Evolutionary conservation across 2,797 vertebrate genomes (phyloP), one percentile per base, ranked within the genome.

Genomic region (Spinibarbus caldwelli): DNA sequence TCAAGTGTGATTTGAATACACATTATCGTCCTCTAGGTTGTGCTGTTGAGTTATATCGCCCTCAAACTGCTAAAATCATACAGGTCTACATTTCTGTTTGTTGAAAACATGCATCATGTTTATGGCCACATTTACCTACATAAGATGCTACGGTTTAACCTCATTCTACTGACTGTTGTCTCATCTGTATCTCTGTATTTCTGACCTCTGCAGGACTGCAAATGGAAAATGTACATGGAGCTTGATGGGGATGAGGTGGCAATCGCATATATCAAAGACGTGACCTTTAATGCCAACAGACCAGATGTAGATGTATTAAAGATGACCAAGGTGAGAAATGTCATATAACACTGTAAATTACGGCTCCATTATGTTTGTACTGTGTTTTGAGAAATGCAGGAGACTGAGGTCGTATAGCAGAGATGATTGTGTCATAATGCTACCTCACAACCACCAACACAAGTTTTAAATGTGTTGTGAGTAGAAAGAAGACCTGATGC

Each of bases 161-260:
- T 82, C 68, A 34, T 62, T 9, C 57, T 87, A 79, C 80, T 29
- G 31, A 78, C 75, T 76, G 88, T 73, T 89, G 52, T 45, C 49
- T 71, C 49, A 57, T 89, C 38, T 57, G 49, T 89, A 91, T 88
- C 90, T 31, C 38, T 45, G 11, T 59, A 34, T 66, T 45, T 41
- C 54, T 88, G 92, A 92, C 89, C 90, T 92, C 94, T 93, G 93
- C 89, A 99, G 98, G 97, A 99, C 90, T 98, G 97, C 94, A 99
- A 99, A 93, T 99, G 98, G 98, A 99, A 99, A 95, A 97, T 99
- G 96, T 99, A 99, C 92, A 94, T 99, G 96, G 98, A 99, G 91
- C 96, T 98, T 86, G 98, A 99, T 83, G 98, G 98, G 86, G 98
- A 99, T 90, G 97, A 99, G 89, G 95, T 98, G 80, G 98, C 98